Conservation (phyloP, 2,888 invertebrate genomes). For the Ptilodon capucinus region DNA sequence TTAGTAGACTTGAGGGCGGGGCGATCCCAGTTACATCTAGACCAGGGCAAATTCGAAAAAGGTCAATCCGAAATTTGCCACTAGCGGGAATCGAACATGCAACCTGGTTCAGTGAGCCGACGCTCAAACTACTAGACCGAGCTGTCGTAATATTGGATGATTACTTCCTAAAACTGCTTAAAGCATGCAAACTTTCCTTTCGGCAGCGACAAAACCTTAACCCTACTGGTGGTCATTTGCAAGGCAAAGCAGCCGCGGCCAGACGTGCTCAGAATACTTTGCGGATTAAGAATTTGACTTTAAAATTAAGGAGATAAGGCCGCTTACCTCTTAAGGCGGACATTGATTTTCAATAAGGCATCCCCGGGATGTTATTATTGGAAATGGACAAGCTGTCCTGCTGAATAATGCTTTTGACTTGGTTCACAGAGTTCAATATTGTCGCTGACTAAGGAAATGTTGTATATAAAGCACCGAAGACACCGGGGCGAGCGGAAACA, state of each 20-base stretch:
- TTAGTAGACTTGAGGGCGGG: too few species aligned
- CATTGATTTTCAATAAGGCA: conserved; percentile 55
- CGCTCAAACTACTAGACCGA: too few species aligned
- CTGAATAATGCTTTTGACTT: conserved; percentile 1
- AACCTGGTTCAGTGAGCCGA: too few species aligned
- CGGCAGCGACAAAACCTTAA: conserved; percentile 36
- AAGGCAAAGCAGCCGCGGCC: conserved; percentile 50
- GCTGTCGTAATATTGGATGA: conserved; percentile 7
- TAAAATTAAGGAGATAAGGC: conserved; percentile 67
- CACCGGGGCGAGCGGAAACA: too few species aligned
- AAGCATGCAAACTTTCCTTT: conserved; percentile 18
- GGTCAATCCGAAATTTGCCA: too few species aligned
- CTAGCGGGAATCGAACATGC: too few species aligned
- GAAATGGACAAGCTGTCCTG: conserved; percentile 16
- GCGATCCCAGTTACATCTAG: too few species aligned
- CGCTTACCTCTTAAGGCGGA: conserved; percentile 46
- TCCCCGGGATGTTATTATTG: conserved; percentile 37
- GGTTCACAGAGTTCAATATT: not conserved
- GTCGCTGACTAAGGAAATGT: too few species aligned
- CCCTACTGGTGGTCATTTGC: conserved; percentile 47
- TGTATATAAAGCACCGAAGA: too few species aligned
- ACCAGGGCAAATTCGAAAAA: too few species aligned
- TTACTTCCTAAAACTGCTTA: conserved; percentile 26
- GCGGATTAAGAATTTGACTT: conserved; percentile 70
- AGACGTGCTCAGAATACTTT: conserved; percentile 59